Conservation (phyloP, 2,888 invertebrate species). For the Drosophila pullipes region DNA sequence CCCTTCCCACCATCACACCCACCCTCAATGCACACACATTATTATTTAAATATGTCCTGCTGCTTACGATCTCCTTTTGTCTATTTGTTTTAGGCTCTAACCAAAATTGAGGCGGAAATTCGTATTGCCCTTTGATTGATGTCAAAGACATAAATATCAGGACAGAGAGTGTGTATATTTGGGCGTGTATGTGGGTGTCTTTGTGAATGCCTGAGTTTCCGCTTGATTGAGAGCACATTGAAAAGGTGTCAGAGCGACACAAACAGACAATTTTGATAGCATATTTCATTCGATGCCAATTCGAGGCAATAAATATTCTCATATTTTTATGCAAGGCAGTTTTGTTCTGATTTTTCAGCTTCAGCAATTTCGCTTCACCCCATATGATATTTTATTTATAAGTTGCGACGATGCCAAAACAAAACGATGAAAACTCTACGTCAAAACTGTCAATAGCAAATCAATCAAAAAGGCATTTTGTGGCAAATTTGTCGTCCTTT, state of each 20-base stretch:
- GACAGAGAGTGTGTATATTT: background rate
- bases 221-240: constrained; percentile 71
- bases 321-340: constrained; percentile 31
- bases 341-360: constrained; percentile 42
- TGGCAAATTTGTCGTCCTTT: constrained; percentile 23
- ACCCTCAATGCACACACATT: background rate
- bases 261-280: constrained; percentile 76
- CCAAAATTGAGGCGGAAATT: constrained; percentile 41
- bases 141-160: constrained; percentile 59
- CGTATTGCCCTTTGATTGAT: constrained; percentile 72
- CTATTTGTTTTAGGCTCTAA: constrained; percentile 48
- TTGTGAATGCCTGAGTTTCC: constrained; percentile 54
- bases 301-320: constrained; percentile 69
- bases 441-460: constrained; percentile 76
- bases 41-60: constrained; percentile 8
- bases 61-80: constrained; percentile 41
- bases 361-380: constrained; percentile 5
- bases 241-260: constrained; percentile 71
- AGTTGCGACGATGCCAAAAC: constrained; percentile 42
- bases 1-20: background rate
- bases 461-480: constrained; percentile 78
- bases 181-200: constrained; percentile 21
- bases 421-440: constrained; percentile 63
- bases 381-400: constrained; percentile 76
- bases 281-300: constrained; percentile 76